Percentiles rank a stretch among this genome's conserved stretches.
Conservation (phyloP, 2,113 vertebrate genomes). For the Pantherophis guttatus region DNA sequence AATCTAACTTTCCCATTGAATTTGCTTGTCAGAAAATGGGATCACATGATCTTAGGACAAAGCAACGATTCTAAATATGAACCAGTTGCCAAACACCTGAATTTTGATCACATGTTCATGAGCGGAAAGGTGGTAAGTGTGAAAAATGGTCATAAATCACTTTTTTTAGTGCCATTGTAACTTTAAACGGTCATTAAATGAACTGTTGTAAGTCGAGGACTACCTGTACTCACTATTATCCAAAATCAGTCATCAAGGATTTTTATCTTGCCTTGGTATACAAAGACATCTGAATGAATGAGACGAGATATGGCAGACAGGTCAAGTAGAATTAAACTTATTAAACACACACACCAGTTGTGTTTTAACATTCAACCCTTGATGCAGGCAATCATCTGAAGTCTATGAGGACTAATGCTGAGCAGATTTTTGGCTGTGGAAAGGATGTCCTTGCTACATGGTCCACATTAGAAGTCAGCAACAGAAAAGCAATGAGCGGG, state of each 20-base stretch:
- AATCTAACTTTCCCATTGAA: too few species aligned
- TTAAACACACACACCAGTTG: neutral
- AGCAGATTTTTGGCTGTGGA: neutral
- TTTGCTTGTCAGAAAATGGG: too few species aligned
- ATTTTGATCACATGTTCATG: too few species aligned
- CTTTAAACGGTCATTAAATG: too few species aligned
- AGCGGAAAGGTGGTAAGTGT: too few species aligned
- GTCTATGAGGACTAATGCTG: neutral
- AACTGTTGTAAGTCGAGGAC: too few species aligned
- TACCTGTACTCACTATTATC: neutral
- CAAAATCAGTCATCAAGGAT: neutral
- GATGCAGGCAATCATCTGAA: neutral
- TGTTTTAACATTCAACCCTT: neutral
- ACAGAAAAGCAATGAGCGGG: neutral
- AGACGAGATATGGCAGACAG: neutral
- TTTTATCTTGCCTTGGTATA: neutral
- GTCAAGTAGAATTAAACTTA: neutral
- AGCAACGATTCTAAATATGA: too few species aligned
- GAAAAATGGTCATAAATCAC: too few species aligned
- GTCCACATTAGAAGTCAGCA: neutral
- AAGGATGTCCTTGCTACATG: neutral
- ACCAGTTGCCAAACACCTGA: too few species aligned
- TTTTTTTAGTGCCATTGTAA: too few species aligned
- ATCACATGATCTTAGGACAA: too few species aligned
- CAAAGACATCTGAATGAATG: neutral